A percentile compares a stretch with the other conserved stretches of the same genome.
These are phyloP conservation scores for Gallirallus australis DNA, from an alignment of 2,797 vertebrate genomes.

Conservation along the genomic window DNA sequence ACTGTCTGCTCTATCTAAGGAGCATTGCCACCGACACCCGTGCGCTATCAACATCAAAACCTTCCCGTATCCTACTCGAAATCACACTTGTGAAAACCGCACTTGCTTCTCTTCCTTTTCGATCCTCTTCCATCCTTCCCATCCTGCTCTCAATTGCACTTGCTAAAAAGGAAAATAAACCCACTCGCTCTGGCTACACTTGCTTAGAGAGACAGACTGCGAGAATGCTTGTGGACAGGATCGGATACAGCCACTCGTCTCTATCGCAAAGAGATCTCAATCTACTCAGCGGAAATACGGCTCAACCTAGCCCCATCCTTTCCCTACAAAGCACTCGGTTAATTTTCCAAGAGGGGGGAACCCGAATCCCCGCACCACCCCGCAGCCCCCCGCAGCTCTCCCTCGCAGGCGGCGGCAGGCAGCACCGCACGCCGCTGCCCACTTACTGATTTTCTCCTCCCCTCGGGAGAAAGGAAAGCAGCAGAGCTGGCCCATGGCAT, in stretches of 20 bases:
- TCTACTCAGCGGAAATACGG: background rate
- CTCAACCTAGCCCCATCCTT: background rate
- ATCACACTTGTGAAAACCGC: background rate
- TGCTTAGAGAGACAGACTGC: background rate
- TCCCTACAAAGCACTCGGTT: background rate
- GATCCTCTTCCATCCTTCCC: background rate
- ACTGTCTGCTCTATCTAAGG: background rate
- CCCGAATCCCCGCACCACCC: background rate
- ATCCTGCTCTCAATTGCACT: background rate
- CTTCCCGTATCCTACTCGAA: background rate
- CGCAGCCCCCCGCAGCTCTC: background rate
- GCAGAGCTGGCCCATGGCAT: conserved; percentile 96
- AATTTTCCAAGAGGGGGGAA: background rate
- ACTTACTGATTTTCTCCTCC: conserved; percentile 97
- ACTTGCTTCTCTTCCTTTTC: background rate
- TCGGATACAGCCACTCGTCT: background rate
- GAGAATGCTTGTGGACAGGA: conserved; percentile 3
- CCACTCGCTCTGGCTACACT: conserved; percentile 45
- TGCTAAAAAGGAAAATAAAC: conserved; percentile 1
- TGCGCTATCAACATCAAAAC: background rate
- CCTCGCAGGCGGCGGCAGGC: conserved; percentile 12
- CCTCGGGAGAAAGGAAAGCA: conserved; percentile 95
- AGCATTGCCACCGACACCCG: background rate
- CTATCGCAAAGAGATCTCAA: background rate
- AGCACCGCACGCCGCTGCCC: conserved; percentile 1